A percentile compares a stretch with the other conserved stretches of the same genome.
Evolutionary conservation across 2,888 invertebrate species (phyloP).

Genomic region (Lasioglossum oenotherae): DNA sequence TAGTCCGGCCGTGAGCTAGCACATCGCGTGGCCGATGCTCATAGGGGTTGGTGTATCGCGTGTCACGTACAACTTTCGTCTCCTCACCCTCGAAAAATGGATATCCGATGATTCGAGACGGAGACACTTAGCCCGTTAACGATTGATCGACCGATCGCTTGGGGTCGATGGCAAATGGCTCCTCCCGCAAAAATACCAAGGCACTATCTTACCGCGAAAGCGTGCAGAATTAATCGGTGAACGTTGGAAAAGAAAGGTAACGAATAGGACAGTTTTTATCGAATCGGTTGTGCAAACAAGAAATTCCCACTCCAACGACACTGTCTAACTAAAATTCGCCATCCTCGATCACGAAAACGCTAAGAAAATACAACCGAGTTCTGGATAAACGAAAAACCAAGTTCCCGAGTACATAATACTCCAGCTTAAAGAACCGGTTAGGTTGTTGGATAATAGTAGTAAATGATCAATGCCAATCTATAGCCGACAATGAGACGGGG

Average conservation of each 20-base stretch:
- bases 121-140: conserved; percentile 56
- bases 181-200: background rate
- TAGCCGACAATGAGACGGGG: conserved; percentile 64
- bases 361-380: background rate
- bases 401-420: background rate
- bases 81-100: conserved; percentile 58
- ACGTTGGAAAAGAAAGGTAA: background rate
- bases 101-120: conserved; percentile 54
- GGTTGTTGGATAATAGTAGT: background rate
- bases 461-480: conserved; percentile 22
- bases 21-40: conserved; percentile 67
- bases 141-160: conserved; percentile 35
- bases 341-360: background rate
- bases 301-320: background rate
- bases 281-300: background rate
- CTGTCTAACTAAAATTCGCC: background rate
- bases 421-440: background rate
- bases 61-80: conserved; percentile 63
- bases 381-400: background rate
- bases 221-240: background rate
- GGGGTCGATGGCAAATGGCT: background rate
- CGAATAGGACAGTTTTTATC: background rate
- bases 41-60: conserved; percentile 62
- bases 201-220: background rate
- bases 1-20: conserved; percentile 50